Base-by-base conservation (phyloP, 2,888 invertebrate species). In the Helicoverpa assulta region DNA sequence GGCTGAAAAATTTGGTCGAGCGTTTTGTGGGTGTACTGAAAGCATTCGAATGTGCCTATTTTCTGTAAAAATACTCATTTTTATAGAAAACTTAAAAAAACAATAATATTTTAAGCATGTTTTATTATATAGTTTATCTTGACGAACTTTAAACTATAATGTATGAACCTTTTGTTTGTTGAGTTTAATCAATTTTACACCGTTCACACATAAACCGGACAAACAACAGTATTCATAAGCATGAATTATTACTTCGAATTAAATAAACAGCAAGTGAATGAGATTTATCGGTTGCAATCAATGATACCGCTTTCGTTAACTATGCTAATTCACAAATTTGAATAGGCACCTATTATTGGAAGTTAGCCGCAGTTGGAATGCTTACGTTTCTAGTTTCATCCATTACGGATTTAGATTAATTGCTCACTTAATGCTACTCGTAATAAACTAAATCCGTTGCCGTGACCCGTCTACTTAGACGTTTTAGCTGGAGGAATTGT, bases 381-480 rank as follows among this genome's bases (percentile, higher is more conserved):
- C 88, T 89, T 89, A 88, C 86, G 87, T 86, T 88, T 86, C 87
- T 88, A 88, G 87, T 89, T 90, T 82, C 73, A 85, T 85, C 86
- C 86, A 89, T 89, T 91, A 88, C 83, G 85, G 84, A 90, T 89
- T 90, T 85, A 87, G 89, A 92, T 91, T 90, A 91, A 92, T 92
- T 91, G 89, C 86, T 89, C 88, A 89, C 88, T 92, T 92, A 92
- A 91, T 89, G 89, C 86, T 89, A 86, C 85, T 92, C 85, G 90
- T 91, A 91, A 92, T 92, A 91, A 92, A 92, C 90, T 90, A 90
- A 93, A 93, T 91, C 89, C 85, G 85, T 85, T 88, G 85, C 87
- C 88, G 89, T 90, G 91, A 91, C 90, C 89, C 88, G 88, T 91
- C 91, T 90, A 91, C 90, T 92, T 90, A 91, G 89, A 89, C 86